A percentile compares a stretch with the other conserved stretches of the same genome.
Evolutionary conservation across 2,113 vertebrate species (phyloP).

Genomic region (Phalacrocorax pelagicus): DNA sequence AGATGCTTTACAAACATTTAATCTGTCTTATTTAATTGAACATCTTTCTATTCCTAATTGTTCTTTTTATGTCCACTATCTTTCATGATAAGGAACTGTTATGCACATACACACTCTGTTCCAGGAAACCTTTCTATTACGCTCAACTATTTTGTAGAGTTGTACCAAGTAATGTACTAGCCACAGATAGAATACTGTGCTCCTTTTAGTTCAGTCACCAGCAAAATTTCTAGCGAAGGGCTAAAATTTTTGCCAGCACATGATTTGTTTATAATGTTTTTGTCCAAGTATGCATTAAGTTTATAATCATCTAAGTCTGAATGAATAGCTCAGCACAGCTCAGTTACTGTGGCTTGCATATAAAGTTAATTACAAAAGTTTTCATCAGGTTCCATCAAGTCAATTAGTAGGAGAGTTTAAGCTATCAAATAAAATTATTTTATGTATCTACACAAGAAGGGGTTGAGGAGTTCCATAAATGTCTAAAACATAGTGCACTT

Average conservation of each 20-base stretch:
- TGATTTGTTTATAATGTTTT: not conserved
- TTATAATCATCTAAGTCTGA: not conserved
- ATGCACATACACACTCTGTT: rapidly evolving
- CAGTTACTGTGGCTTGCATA: not conserved
- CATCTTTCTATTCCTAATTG: not conserved
- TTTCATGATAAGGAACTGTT: not conserved
- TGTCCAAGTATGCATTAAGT: not conserved
- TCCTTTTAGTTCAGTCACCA: not conserved
- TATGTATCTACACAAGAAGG: not conserved
- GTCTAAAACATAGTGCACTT: not conserved
- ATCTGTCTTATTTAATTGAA: not conserved
- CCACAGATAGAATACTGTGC: not conserved
- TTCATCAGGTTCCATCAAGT: not conserved
- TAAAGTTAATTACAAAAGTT: not conserved
- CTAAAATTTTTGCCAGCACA: not conserved
- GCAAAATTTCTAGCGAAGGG: not conserved
- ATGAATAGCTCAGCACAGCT: not conserved
- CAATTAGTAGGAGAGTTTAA: not conserved
- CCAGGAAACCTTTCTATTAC: not conserved
- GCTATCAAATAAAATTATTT: not conserved
- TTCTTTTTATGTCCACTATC: not conserved
- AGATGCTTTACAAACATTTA: not conserved
- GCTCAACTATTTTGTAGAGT: not conserved
- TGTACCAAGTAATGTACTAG: not conserved
- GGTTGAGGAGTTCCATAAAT: not conserved